A percentile compares a stretch with the other conserved stretches of the same genome.
phyloP scores from a whole-genome alignment of 1,140 invertebrate genomes.

The Hirudo medicinalis region DNA sequence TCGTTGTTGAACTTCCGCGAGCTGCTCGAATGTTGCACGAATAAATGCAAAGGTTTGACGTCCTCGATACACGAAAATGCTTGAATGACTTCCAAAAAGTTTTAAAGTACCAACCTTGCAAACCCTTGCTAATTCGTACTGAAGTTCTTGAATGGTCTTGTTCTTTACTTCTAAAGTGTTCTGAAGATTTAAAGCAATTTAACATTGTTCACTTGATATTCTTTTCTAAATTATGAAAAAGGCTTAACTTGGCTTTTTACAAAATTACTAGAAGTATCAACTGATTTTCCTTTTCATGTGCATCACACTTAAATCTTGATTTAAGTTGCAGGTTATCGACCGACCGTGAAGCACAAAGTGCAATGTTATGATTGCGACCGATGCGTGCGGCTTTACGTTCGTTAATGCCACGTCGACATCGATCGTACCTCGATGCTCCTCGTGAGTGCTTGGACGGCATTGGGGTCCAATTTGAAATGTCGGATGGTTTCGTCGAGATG shows the following conservation, averaged over 20 bases:
- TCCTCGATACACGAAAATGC: neutral
- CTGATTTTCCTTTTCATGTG: neutral
- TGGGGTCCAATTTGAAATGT: conserved; percentile 49
- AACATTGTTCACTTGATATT: no score
- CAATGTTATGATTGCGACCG: neutral
- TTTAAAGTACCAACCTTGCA: conserved; percentile 46
- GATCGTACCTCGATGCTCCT: conserved; percentile 49
- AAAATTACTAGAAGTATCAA: neutral
- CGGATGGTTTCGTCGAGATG: conserved; percentile 55
- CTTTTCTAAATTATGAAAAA: no score
- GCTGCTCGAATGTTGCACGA: no score
- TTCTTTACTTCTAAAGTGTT: conserved; percentile 60
- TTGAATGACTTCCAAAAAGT: neutral
- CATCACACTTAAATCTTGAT: neutral
- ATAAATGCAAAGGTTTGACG: no score
- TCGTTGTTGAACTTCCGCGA: no score
- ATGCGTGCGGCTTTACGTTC: no score
- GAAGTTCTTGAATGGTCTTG: conserved; percentile 62
- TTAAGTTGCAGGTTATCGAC: no score
- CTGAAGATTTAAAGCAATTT: conserved; percentile 25
- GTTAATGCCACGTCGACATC: no score
- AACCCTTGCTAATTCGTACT: conserved; percentile 63
- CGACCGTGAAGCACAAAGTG: no score
- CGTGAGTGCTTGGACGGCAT: conserved; percentile 47
- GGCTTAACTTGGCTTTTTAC: no score